Percentiles rank a stretch among this genome's conserved stretches.
These are phyloP conservation scores for Myiothlypis coronata DNA, from an alignment of 2,797 vertebrate genomes.

Conservation along the genomic window DNA sequence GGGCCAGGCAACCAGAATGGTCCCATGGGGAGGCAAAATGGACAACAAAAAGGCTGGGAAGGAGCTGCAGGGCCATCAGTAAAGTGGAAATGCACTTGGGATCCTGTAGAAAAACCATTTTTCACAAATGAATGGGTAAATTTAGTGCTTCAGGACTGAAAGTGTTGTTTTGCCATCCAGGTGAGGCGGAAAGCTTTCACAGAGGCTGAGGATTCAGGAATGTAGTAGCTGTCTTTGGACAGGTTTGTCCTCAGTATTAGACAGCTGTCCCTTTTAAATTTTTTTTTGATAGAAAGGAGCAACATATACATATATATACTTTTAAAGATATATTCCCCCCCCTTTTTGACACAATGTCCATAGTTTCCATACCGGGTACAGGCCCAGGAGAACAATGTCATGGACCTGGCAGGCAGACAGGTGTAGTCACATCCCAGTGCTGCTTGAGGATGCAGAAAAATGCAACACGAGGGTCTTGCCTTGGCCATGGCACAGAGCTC, in stretches of 20 bases:
- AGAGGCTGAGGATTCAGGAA: not conserved
- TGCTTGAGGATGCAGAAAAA: not conserved
- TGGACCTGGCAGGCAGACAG: not conserved
- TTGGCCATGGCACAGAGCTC: not conserved
- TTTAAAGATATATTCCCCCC: not conserved
- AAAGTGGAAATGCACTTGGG: not conserved
- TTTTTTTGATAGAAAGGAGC: not conserved
- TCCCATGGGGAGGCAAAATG: not conserved
- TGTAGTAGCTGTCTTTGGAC: not conserved
- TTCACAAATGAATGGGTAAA: not conserved
- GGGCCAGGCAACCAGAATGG: not conserved
- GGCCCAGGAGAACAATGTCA: not conserved
- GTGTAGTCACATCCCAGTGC: fast-evolving
- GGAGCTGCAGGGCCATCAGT: no score
- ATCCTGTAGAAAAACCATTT: not conserved
- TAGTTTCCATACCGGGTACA: fast-evolving
- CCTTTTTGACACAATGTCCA: not conserved
- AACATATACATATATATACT: slow-evolving; percentile 26
- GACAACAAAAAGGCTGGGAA: not conserved
- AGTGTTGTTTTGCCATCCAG: not conserved
- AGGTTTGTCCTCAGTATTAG: not conserved
- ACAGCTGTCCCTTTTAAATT: not conserved
- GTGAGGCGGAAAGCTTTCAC: not conserved
- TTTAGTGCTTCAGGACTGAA: not conserved
- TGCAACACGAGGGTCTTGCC: not conserved